A percentile compares a stretch with the other conserved stretches of the same genome.
These are phyloP conservation scores for Xiphophorus maculatus DNA, from an alignment of 2,113 vertebrate genomes.

Conservation along the genomic window DNA sequence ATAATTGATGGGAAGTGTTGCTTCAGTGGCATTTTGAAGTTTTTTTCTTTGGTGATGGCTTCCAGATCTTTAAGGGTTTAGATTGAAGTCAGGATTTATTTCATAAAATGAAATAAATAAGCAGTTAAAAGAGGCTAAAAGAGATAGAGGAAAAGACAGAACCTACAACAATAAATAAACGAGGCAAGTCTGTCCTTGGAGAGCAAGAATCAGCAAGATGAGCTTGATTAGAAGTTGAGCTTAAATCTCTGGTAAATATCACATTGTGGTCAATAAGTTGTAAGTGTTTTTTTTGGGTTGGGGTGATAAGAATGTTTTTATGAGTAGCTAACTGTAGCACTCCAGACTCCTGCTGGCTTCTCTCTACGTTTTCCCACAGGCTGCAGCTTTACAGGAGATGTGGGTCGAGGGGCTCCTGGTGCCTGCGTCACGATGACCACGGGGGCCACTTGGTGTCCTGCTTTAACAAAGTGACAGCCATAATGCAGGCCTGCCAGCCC, in stretches of 20 bases:
- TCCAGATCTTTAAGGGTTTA: not conserved
- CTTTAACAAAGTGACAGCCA: conserved; percentile 52
- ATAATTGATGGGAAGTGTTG: not conserved
- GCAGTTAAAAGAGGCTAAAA: too few relatives aligned
- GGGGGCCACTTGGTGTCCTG: conserved; percentile 28
- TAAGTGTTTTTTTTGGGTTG: not conserved
- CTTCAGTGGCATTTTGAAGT: not conserved
- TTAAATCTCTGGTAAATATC: too few relatives aligned
- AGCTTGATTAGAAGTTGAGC: too few relatives aligned
- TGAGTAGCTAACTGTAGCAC: conserved; percentile 1
- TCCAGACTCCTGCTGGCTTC: conserved; percentile 20
- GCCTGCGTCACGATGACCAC: conserved; percentile 25
- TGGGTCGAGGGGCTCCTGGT: conserved; percentile 29
- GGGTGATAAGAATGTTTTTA: conserved; percentile 5
- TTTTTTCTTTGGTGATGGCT: too few relatives aligned
- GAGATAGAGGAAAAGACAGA: too few relatives aligned
- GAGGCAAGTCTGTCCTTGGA: too few relatives aligned
- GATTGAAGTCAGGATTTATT: not conserved
- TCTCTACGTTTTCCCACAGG: conserved; percentile 29
- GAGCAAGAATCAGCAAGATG: too few relatives aligned
- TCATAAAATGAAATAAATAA: not conserved
- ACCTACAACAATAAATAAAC: too few relatives aligned
- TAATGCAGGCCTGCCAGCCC: conserved; percentile 53
- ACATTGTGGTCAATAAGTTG: too few relatives aligned
- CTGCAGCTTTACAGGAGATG: conserved; percentile 35